Conservation (phyloP, 2,797 vertebrate species). For the Spinibarbus caldwelli region DNA sequence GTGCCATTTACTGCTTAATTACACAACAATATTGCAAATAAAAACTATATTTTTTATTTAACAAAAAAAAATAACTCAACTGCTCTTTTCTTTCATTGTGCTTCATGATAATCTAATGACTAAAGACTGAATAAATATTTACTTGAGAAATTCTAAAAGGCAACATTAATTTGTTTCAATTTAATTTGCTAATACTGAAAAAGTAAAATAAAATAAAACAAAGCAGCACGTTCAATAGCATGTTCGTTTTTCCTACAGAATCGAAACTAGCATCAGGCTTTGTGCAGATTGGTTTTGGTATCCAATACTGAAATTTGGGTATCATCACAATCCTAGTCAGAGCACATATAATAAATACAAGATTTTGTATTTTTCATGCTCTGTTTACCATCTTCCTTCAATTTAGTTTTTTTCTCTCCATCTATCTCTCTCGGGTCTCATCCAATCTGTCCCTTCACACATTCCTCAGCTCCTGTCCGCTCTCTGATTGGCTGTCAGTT, state of each 20-base stretch:
- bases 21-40: no score
- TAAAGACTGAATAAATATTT: neutral
- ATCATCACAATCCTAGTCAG: neutral
- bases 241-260: neutral
- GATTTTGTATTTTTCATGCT: neutral
- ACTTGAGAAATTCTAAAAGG: neutral
- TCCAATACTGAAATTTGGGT: no score
- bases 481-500: neutral
- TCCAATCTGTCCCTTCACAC: conserved; percentile 6
- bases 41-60: no score
- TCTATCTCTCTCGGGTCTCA: neutral
- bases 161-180: neutral
- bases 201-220: neutral
- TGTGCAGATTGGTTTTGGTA: neutral
- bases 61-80: neutral
- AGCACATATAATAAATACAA: neutral
- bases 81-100: neutral
- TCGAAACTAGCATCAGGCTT: no score
- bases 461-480: neutral
- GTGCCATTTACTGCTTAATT: no score
- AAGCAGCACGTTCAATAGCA: neutral
- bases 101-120: neutral
- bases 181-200: neutral
- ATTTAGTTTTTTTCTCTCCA: neutral
- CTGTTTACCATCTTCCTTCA: neutral